Base-by-base conservation (phyloP, 2,113 vertebrate species). In the Amazona guildingii region DNA sequence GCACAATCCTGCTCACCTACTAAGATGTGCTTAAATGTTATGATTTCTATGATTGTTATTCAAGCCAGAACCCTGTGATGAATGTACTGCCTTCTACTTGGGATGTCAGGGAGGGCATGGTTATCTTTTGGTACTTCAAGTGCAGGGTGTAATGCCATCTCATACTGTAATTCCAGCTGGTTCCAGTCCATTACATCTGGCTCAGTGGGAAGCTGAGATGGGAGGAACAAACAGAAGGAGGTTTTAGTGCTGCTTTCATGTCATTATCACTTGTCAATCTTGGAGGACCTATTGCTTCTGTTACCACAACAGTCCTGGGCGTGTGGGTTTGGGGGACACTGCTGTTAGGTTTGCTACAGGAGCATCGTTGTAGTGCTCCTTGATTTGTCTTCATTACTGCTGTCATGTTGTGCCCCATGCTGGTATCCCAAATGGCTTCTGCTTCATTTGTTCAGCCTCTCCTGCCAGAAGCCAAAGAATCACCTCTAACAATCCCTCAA, bases 301-400 rank as follows among this genome's bases (percentile, higher is more conserved):
- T 37, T 79, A 5, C 21, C 55, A 16, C 55, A 61, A 69, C 33
- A 27, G 43, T 24, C 17, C 35, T 37, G n/a, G 17, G 5, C 5
- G 1, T 6, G 33, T 41, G 25, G 11, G 13, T 17, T 51, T 0
- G 4, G 61, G n/a, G 68, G 5, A 25, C 4, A 5, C 12, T 18
- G 70, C 25, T 0, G 2, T 33, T 52, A 3, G 2, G 13, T 63
- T 91, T 89, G 49, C 35, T 39, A 4, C 1, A 11, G 54, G 33
- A 55, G 7, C 33, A 31, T 39, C 2, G 0, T 14, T 0, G 2
- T 23, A 37, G 21, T 4, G 10, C 8, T 63, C 10, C 44, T 21
- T 4, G 4, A 3, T 3, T 70, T 1, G 1, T 52, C 48, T 81
- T 49, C 57, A 9, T 46, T 57, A 28, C 31, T 64, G 48, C 51